Evolutionary conservation across 2,113 vertebrate genomes (phyloP).

Genomic region (Nycticebus coucang): DNA sequence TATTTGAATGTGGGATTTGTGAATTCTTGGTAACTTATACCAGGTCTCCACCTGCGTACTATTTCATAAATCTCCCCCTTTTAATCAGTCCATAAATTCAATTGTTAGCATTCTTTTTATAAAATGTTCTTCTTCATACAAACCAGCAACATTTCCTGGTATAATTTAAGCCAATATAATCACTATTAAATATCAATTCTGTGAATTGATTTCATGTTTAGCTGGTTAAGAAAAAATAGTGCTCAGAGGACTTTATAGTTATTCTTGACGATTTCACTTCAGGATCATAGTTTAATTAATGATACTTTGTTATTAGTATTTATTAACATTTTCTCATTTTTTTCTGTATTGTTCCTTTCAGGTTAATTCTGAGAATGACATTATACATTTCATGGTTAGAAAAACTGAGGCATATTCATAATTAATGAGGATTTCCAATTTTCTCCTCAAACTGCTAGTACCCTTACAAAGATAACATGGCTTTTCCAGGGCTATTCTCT

Average conservation of each 20-base stretch:
- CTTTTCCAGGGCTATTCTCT: background rate
- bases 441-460: background rate
- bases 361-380: background rate
- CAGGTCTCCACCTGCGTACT: background rate
- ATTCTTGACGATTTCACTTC: background rate
- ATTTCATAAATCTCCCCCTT: background rate
- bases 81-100: background rate
- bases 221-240: background rate
- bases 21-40: background rate
- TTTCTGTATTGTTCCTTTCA: background rate
- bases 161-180: background rate
- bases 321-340: background rate
- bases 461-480: background rate
- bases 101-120: background rate
- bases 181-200: background rate
- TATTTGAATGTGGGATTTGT: background rate
- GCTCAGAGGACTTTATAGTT: background rate
- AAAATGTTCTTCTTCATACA: background rate
- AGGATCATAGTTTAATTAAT: background rate
- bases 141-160: background rate
- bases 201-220: background rate
- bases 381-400: background rate
- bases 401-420: background rate
- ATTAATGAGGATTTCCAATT: background rate
- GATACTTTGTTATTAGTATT: background rate